phyloP scores from a whole-genome alignment of 35 echinoderm and acorn worm species.

The Holothuria glaberrima region DNA sequence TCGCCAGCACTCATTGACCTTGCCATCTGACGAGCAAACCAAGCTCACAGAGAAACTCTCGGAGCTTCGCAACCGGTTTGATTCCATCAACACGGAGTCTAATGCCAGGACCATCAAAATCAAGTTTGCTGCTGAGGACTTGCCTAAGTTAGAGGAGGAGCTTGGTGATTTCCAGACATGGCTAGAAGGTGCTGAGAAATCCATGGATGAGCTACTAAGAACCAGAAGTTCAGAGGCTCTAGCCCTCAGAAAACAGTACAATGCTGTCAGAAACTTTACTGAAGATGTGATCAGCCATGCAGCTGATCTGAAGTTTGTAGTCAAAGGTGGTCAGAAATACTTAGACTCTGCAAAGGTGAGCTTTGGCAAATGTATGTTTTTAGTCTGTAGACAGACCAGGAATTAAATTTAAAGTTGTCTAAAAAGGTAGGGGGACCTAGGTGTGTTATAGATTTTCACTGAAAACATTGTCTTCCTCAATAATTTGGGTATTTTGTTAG shows the following conservation, averaged over 20 bases:
- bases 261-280: constrained; percentile 77
- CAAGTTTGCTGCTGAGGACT: constrained; percentile 80
- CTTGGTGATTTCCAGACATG: constrained; percentile 78
- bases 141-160: constrained; percentile 89
- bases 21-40: constrained; percentile 82
- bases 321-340: constrained; percentile 95
- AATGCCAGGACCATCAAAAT: constrained; percentile 77
- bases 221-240: constrained; percentile 68
- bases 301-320: constrained; percentile 94
- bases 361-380: too few species aligned
- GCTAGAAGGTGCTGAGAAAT: constrained; percentile 80
- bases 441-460: too few species aligned
- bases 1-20: constrained; percentile 66
- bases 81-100: constrained; percentile 69
- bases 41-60: constrained; percentile 84
- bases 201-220: constrained; percentile 63
- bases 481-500: too few species aligned
- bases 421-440: too few species aligned
- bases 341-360: constrained; percentile 89
- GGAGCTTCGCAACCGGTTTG: constrained; percentile 87
- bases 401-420: too few species aligned
- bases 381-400: too few species aligned
- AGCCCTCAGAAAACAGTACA: constrained; percentile 73
- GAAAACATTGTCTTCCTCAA: too few species aligned
- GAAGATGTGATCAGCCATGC: constrained; percentile 92